These are phyloP conservation scores for Grapholita molesta DNA, from an alignment of 1,140 invertebrate species.

Conservation along the genomic window DNA sequence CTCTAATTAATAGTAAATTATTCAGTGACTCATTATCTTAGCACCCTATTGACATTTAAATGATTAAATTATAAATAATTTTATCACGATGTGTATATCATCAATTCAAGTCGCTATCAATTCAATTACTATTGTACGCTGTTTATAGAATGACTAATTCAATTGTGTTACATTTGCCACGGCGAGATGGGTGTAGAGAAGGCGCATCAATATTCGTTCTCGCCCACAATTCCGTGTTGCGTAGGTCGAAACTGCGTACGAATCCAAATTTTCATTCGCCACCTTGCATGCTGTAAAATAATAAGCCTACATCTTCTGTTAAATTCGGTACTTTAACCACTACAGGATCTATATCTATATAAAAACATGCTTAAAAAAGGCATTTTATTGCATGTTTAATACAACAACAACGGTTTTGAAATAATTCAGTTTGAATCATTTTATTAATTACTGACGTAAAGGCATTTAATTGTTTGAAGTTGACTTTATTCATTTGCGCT, in stretches of 20 bases:
- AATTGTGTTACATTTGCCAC: conserved; percentile 34
- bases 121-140: neutral
- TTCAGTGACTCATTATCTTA: neutral
- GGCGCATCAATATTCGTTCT: conserved; percentile 50
- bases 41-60: neutral
- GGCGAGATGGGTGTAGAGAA: conserved; percentile 32
- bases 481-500: too few relatives aligned
- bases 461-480: too few relatives aligned
- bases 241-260: conserved; percentile 38
- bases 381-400: too few relatives aligned
- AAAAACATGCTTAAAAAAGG: too few relatives aligned
- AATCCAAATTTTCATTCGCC: conserved; percentile 42
- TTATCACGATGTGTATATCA: neutral
- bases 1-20: neutral
- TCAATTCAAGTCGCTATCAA: neutral
- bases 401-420: too few relatives aligned
- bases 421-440: too few relatives aligned
- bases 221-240: conserved; percentile 40
- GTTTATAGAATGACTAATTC: conserved; percentile 21
- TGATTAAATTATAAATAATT: neutral
- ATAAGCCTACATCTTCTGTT: too few relatives aligned
- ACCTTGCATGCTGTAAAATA: neutral
- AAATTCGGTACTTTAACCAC: too few relatives aligned
- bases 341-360: too few relatives aligned
- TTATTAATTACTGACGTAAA: too few relatives aligned